Percentiles rank a stretch among this genome's conserved stretches.
Evolutionary conservation across 2,888 invertebrate species (phyloP).

Genomic region (Myopa tessellatipennis): DNA sequence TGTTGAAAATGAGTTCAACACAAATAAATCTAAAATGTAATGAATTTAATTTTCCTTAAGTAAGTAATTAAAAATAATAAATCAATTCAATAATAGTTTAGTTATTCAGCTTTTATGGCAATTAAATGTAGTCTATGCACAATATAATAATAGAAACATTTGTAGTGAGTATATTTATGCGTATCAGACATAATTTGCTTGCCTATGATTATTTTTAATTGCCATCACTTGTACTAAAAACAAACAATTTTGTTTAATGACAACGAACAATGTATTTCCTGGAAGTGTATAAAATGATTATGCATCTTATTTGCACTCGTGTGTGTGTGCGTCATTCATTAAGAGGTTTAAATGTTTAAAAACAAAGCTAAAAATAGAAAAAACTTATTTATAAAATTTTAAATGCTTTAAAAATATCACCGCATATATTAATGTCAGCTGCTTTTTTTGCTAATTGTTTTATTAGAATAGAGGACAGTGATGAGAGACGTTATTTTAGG

Average conservation of each 20-base stretch:
- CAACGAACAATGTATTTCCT: constrained; percentile 16
- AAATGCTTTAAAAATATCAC: too few species aligned
- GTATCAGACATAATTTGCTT: neutral
- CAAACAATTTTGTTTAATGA: constrained; percentile 1
- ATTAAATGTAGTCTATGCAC: too few species aligned
- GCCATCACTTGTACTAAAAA: neutral
- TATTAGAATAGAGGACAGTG: too few species aligned
- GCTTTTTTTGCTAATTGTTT: too few species aligned
- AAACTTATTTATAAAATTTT: neutral
- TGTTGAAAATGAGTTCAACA: too few species aligned
- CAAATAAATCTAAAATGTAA: too few species aligned
- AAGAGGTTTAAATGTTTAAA: neutral
- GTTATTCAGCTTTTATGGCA: too few species aligned
- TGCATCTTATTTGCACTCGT: neutral
- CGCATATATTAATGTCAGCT: too few species aligned
- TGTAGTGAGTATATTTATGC: neutral
- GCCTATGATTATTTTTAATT: constrained; percentile 4
- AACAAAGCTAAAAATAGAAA: neutral
- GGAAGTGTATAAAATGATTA: neutral
- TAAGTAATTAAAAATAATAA: too few species aligned
- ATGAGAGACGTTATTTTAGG: too few species aligned
- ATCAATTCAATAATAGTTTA: too few species aligned
- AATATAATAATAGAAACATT: neutral
- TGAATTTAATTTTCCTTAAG: too few species aligned
- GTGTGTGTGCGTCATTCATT: neutral